Evolutionary conservation across 2,797 vertebrate genomes (phyloP), one percentile per base, ranked within the genome.

Genomic region (Anguilla pacifica): DNA sequence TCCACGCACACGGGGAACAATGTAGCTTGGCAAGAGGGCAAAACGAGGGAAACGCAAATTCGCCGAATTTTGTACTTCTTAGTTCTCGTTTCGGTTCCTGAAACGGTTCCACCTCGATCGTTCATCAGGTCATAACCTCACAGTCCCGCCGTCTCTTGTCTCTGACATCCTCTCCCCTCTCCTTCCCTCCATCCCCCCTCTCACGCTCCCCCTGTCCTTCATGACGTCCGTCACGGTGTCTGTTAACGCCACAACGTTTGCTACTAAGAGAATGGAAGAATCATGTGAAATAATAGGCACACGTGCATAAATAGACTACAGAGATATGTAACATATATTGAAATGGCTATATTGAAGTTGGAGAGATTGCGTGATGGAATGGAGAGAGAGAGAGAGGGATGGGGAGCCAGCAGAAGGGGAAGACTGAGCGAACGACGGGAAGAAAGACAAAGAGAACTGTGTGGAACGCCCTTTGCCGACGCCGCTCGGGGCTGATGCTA

Each of bases 71-170:
- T 64, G 61, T 64, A 64, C 22, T 64, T 64, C 61, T 64, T 64
- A 64, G 6, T 22, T 22, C 35, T 25, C 31, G 5, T 77, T 82
- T n/a, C 43, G 17, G 15, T 46, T 51, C 79, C 46, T 17, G 22
- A 3, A 82, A 55, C 19, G 22, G 9, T 13, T 83, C 22, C 11
- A 83, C 49, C n/a, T 17, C 19, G 43, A 82, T 82, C n/a, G 28
- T 31, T 31, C 51, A 55, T 55, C 15, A 13, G 43, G 46, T 55
- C 82, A 55, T 83, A 49, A 5, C 19, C 9, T 83, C 67, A 46
- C 39, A 70, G 51, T 86, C 85, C 86, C 86, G 88, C 84, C n/a
- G 79, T 83, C 88, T 85, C 85, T 84, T 85, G 25, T 64, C 70
- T 35, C 70, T 72, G 70, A 31, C 77, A 46, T 81, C 43, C 53